Base-by-base conservation (phyloP, 2,888 invertebrate genomes). In the Eilema sororculum region DNA sequence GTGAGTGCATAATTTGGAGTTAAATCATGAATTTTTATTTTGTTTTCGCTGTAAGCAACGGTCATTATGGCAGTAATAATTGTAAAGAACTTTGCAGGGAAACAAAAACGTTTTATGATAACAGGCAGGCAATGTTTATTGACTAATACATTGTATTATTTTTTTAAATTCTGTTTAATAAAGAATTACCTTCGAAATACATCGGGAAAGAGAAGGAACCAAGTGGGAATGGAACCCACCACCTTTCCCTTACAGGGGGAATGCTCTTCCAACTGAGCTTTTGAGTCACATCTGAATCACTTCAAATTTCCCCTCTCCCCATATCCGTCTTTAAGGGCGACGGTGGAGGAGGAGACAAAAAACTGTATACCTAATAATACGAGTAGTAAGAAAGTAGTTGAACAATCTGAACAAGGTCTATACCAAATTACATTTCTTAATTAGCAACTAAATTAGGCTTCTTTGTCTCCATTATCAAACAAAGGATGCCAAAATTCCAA, bases 401-500 rank as follows among this genome's bases (percentile, higher is more conserved):
- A 65, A 12, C 30, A 56, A 22, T 65, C 52, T 22, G 8, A 30
- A 65, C 64, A 52, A 56, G 28, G 52, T 28, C n/a, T 59, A 52
- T 41, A 33, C 6, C 16, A 46, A 69, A 46, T 69, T 33, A 61
- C 52, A 56, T 33, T 61, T 33, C 65, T 41, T 56, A 68, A 67
- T 67, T 57, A 67, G 41, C 30, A 74, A 69, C 69, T 77, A 71
- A 71, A 81, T 79, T 77, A 76, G 62, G 58, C 65, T 30, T 63
- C 65, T 58, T 78, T 77, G 72, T 81, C 75, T 73, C 68, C 60
- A 81, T 80, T 72, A 81, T 74, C 41, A 73, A 74, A 78, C 73
- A 76, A 81, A 79, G 81, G 79, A 77, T 80, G 77, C 71, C 73
- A 72, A 78, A 84, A 77, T 83, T 82, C 77, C 79, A 77, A 83